Evolutionary conservation across 2,113 vertebrate genomes (phyloP), one percentile per base, ranked within the genome.

Genomic region (Scopus umbretta): DNA sequence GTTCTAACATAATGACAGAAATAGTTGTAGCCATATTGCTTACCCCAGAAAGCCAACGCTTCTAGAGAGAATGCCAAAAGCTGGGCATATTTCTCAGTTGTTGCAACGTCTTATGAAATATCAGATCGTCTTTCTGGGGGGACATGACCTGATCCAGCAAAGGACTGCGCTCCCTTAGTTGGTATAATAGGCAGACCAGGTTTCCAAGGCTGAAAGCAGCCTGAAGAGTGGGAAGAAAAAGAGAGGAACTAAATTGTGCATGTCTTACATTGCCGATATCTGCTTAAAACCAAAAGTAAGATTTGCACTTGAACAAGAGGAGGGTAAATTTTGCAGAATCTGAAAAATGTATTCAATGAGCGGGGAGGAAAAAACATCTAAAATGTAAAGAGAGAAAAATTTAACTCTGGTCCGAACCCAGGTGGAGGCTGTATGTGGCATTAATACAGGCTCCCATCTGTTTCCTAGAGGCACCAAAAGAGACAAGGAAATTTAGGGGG

Each of bases 11-110:
- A 79, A 84, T 34, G 84, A 94, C 92, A 94, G 92, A 95, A 94
- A 95, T 93, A 94, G 86, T 53, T n/a, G 79, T 20, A 88, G 74
- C 75, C 94, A 91, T 92, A 96, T 94, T 96, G 93, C 94, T 91
- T 49, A 71, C 66, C 71, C 79, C 79, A 94, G 85, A 93, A 95
- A 93, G 80, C 66, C 80, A 68, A 43, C 5, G 0, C 38, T 94
- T 94, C 62, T 45, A 63, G 53, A 70, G 66, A 96, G 32, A 87
- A 92, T 47, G 91, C 81, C 96, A 96, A 96, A 79, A 19, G 81
- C 74, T 53, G n/a, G 66, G 84, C 12, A 0, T 66, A 52, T 63
- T 93, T 90, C 85, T 90, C 86, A 56, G 81, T 74, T 40, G 40
- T 83, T 78, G 43, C 56, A 50, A 49, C 10, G 19, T 47, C 81